Base-by-base conservation (phyloP, 2,888 invertebrate species). In the Gibbula magus region DNA sequence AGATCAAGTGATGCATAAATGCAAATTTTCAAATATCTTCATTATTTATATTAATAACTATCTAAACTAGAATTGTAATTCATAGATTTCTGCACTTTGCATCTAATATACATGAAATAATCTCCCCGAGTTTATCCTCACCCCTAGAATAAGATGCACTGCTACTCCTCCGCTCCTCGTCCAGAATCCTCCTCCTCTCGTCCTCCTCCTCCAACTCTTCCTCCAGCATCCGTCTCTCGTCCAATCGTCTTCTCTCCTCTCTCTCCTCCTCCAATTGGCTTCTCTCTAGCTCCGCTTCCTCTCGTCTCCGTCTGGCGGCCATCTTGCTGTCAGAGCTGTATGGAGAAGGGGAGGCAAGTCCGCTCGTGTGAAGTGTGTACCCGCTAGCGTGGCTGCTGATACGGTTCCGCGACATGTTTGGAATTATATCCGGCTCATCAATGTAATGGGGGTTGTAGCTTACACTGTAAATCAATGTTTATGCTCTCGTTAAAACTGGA, bases 371-470 rank as follows among this genome's bases (percentile, higher is more conserved):
- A 10, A 70, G 70, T 51, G 74, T 22, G 8, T 67, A 51, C 5
- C 54, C 67, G 16, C 66, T 70, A 29, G 66, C 61, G 2, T 78
- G 74, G 22, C 81, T 82, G 25, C 83, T 78, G 35, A 91, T 84
- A 53, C 88, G 83, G 54, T 95, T 94, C 2, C 97, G 95, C 1
- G 97, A 97, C 97, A 97, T 97, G 93, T 97, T 97, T 3, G 92
- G 87, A 96, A 95, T 77, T 95, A 94, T 96, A 96, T 86, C 95
- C 22, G 39, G 22, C 45, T 67, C 77, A 51, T 82, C 81, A 77
- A 82, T 76, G 76, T 82, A 84, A 76, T 83, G 75, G n/a, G 86
- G 83, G 73, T 84, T 85, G 70, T 84, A 84, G 78, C 84, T 86
- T 51, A 82, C 84, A 79, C 84, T 85, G 79, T 25, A 82, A 84